Evolutionary conservation across 2,797 vertebrate genomes (phyloP).

Genomic region (Anabas testudineus): DNA sequence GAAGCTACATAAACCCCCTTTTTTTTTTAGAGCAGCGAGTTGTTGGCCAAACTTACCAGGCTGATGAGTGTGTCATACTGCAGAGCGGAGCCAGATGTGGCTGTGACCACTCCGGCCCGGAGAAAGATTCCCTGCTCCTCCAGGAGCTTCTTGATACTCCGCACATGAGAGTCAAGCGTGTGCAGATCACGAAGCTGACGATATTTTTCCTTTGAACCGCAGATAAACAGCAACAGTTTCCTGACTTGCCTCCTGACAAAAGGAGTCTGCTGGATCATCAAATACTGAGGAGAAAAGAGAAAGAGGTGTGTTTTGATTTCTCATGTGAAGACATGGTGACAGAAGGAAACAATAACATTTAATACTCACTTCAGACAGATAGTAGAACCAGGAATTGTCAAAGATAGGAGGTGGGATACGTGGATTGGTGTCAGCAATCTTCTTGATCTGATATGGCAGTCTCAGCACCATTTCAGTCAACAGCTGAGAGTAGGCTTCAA

Average conservation of each 20-base stretch:
- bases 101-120: slow-evolving; percentile 93
- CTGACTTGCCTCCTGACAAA: slow-evolving; percentile 98
- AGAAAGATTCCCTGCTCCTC: slow-evolving; percentile 98
- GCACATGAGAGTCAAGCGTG: slow-evolving; percentile 94
- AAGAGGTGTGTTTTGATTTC: neutral
- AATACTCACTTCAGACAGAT: slow-evolving; percentile 91
- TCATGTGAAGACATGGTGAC: neutral
- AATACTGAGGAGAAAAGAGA: slow-evolving; percentile 84
- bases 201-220: slow-evolving; percentile 98
- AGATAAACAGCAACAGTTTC: slow-evolving; percentile 97
- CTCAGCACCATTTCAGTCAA: slow-evolving; percentile 98
- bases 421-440: slow-evolving; percentile 96
- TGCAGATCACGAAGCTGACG: slow-evolving; percentile 96
- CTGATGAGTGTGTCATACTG: slow-evolving; percentile 98
- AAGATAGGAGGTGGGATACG: slow-evolving; percentile 96
- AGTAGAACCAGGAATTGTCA: slow-evolving; percentile 99
- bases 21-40: neutral
- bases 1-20: too few species aligned
- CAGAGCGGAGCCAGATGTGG: slow-evolving; percentile 95
- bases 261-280: slow-evolving; percentile 99
- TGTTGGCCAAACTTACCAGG: slow-evolving; percentile 84
- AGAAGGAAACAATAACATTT: neutral
- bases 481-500: slow-evolving; percentile 98
- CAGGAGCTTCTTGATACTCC: slow-evolving; percentile 96
- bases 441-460: slow-evolving; percentile 98